Evolutionary conservation across 2,888 invertebrate genomes (phyloP), one percentile per base, ranked within the genome.

Genomic region (Scaptomyza caliginosa): DNA sequence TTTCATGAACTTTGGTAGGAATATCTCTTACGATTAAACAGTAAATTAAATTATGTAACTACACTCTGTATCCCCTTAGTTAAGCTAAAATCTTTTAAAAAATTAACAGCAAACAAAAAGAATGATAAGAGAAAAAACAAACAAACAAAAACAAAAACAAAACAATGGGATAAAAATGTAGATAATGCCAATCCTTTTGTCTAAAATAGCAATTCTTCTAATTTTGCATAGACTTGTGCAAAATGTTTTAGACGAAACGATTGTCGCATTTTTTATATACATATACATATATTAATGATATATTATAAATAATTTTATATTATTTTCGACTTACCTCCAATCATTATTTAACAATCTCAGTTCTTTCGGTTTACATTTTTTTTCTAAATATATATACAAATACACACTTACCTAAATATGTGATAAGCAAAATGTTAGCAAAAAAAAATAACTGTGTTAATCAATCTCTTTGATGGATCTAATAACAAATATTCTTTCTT

Each of bases 11-110:
- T 60, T 48, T 56, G 30, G 45, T 46, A 36, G 50, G 42, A 43
- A 49, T 40, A 56, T 34, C 45, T 55, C 32, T 10, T 21, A 38
- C 8, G 21, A 45, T 34, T 38, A 45, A 45, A 52, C 36, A 23
- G 23, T 43, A 81, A 74, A 81, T 77, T 79, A 40, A 58, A 77
- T 77, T 75, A 86, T 82, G 90, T 90, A 89, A 89, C 90, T 89
- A 89, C 89, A 90, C 89, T 90, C 86, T 87, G 90, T 89, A 90
- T 89, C 89, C 89, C 89, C 89, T 89, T 88, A 78, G 74, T 76
- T 79, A 88, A 77, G 76, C 70, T 67, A 68, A 82, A 76, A 78
- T 45, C 46, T 13, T 34, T 42, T 40, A 10, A 64, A 59, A 74
- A 28, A 45, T 1, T n/a, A 17, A 43, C 39, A 19, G 7, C 30